Percentiles rank a stretch among this genome's conserved stretches.
Evolutionary conservation across 2,797 vertebrate species (phyloP).

Genomic region (Thaleichthys pacificus): DNA sequence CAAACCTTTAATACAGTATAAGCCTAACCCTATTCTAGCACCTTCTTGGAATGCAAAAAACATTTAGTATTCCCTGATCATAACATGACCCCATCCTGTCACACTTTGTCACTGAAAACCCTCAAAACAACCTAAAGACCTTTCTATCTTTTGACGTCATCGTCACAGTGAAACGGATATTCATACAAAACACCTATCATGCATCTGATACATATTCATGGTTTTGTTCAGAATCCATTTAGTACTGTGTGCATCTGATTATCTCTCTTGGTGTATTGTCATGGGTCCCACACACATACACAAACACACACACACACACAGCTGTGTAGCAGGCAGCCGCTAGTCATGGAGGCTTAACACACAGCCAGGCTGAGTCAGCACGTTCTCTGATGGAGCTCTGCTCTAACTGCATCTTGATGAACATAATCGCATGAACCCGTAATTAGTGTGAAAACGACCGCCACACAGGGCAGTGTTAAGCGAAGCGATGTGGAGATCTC

Average conservation of each 20-base stretch:
- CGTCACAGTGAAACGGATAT: slow-evolving; percentile 28
- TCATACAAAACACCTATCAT: slow-evolving; percentile 10
- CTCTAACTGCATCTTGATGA: slow-evolving; percentile 4
- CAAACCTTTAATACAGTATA: no score
- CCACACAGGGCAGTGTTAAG: slow-evolving; percentile 15
- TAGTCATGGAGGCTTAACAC: background rate
- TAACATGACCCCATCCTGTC: background rate
- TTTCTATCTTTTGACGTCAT: slow-evolving; percentile 30
- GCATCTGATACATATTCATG: slow-evolving; percentile 1
- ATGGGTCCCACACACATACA: background rate
- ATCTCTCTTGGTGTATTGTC: background rate
- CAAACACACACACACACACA: background rate
- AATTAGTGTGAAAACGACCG: slow-evolving; percentile 1
- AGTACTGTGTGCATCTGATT: no score
- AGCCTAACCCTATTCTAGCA: no score
- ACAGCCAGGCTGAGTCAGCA: background rate
- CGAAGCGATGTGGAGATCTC: slow-evolving; percentile 47
- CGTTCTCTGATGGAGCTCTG: background rate
- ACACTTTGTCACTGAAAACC: background rate
- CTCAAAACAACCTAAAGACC: slow-evolving; percentile 11
- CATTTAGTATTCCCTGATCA: no score
- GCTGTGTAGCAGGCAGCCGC: no score
- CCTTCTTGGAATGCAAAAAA: no score
- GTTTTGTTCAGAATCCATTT: no score
- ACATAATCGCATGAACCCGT: background rate